These are phyloP conservation scores for Amazona ochrocephala DNA, from an alignment of 2,797 vertebrate species.

Conservation along the genomic window DNA sequence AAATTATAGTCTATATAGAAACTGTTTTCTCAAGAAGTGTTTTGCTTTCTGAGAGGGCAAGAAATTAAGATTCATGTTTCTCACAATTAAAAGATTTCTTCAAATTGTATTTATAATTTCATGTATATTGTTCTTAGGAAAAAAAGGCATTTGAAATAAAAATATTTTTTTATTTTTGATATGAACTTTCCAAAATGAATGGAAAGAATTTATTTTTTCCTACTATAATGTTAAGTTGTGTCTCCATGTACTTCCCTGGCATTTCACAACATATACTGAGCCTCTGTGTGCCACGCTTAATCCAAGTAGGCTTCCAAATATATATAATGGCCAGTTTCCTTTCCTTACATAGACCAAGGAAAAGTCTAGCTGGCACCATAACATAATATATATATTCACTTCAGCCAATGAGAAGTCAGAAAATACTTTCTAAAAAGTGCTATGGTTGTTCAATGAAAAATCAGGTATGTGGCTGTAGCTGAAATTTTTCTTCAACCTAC, in stretches of 20 bases:
- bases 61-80: neutral
- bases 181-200: neutral
- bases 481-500: neutral
- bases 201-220: neutral
- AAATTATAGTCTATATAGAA: neutral
- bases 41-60: neutral
- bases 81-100: neutral
- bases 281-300: neutral
- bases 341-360: fast-evolving
- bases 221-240: no score
- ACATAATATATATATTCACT: neutral
- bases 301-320: neutral
- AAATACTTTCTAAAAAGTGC: fast-evolving
- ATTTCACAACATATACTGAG: neutral
- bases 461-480: neutral
- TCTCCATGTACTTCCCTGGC: neutral
- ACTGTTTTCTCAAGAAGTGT: neutral
- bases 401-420: neutral
- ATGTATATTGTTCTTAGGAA: neutral
- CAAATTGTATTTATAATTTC: neutral
- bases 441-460: neutral
- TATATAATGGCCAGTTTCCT: neutral
- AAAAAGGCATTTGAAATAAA: neutral
- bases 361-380: neutral
- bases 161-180: neutral